phyloP scores from a whole-genome alignment of 2,888 invertebrate genomes.

The Nebria salina region DNA sequence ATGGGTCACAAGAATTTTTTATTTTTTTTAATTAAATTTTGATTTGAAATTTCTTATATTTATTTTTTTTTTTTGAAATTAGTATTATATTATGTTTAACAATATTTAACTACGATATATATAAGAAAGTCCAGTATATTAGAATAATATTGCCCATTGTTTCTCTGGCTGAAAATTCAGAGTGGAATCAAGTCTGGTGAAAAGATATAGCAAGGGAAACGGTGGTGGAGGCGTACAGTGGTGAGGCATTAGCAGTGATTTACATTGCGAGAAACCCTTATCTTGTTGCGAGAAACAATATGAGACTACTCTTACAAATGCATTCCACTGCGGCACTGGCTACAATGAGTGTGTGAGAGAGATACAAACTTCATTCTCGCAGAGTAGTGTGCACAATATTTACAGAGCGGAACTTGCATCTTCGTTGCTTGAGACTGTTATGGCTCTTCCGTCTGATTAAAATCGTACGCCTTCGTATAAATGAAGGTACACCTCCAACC shows the following conservation, averaged over 20 bases:
- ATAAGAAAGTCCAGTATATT: no score
- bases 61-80: no score
- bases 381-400: neutral
- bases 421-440: neutral
- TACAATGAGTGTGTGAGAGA: neutral
- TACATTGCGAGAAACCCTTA: slow-evolving; percentile 47
- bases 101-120: no score
- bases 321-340: slow-evolving; percentile 19
- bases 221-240: slow-evolving; percentile 9
- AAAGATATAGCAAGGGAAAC: neutral
- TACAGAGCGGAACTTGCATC: slow-evolving; percentile 1
- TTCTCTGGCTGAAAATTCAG: neutral
- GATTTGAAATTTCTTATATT: no score
- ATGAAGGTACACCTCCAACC: neutral
- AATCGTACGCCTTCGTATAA: neutral
- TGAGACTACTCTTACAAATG: slow-evolving; percentile 42
- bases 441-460: neutral
- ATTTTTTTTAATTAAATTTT: no score
- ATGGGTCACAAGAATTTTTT: no score
- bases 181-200: neutral
- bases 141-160: no score
- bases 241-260: slow-evolving; percentile 46
- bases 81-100: no score
- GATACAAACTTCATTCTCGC: neutral
- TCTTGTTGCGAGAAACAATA: slow-evolving; percentile 47